Evolutionary conservation across 2,113 vertebrate genomes (phyloP).

Genomic region (Dipodomys ordii): DNA sequence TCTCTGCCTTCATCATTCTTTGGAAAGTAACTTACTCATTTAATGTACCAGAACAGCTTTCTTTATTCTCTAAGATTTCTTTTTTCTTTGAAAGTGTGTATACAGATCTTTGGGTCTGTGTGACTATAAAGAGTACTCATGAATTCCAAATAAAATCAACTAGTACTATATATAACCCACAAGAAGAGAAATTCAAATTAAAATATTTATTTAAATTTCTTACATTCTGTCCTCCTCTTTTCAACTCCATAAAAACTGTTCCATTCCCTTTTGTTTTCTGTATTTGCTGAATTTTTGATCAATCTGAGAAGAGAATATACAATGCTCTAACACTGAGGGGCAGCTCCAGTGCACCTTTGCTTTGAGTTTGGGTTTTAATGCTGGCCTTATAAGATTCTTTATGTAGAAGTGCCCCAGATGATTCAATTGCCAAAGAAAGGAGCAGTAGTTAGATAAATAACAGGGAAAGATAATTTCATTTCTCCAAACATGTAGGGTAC

Average conservation of each 20-base stretch:
- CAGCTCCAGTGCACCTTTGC: background rate
- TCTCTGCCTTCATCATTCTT: background rate
- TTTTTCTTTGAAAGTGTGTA: background rate
- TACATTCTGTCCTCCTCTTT: background rate
- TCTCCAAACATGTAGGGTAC: background rate
- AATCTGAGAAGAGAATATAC: too few species aligned
- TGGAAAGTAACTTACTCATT: background rate
- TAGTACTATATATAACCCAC: background rate
- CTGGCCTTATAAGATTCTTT: background rate
- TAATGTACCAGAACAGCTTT: background rate
- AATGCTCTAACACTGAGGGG: background rate
- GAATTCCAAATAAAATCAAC: conserved; percentile 46
- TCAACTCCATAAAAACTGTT: background rate
- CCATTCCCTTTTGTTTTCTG: background rate
- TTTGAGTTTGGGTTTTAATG: background rate
- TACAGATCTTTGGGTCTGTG: background rate
- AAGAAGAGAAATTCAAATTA: conserved; percentile 45
- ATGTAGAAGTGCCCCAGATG: background rate
- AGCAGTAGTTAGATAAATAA: background rate
- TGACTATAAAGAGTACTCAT: background rate
- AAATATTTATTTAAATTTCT: conserved; percentile 33
- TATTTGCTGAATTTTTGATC: too few species aligned
- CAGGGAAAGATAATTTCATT: background rate
- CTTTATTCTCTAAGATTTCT: background rate
- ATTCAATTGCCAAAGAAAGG: background rate